Percentiles rank a stretch among this genome's conserved stretches.
These are phyloP conservation scores for Tyrophagus putrescentiae DNA, from an alignment of 1,140 invertebrate species.

Conservation along the genomic window DNA sequence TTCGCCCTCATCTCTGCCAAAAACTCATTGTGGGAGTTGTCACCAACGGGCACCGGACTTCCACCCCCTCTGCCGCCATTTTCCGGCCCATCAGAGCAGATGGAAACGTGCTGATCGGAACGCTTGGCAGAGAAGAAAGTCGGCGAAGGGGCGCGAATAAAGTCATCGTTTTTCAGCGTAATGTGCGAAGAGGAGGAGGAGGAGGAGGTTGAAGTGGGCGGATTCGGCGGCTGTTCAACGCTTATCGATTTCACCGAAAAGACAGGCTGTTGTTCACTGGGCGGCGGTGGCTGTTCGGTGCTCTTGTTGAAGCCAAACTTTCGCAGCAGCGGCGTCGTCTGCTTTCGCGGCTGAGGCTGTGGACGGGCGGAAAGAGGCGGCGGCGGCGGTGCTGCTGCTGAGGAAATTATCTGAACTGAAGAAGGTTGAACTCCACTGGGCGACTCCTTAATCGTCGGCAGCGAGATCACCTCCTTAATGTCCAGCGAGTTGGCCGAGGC, in stretches of 20 bases:
- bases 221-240: too few relatives aligned
- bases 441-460: neutral
- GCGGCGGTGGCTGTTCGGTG: neutral
- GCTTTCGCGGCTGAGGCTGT: constrained; percentile 10
- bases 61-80: neutral
- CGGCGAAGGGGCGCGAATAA: neutral
- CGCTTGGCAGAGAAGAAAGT: neutral
- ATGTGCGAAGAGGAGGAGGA: neutral
- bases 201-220: too few relatives aligned
- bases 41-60: constrained; percentile 16
- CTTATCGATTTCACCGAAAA: neutral
- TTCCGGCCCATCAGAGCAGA: neutral
- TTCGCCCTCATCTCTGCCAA: constrained; percentile 37
- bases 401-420: neutral
- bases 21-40: constrained; percentile 23
- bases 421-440: neutral
- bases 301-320: constrained; percentile 5
- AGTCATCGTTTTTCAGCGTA: neutral
- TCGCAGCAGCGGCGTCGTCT: too few relatives aligned
- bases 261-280: too few relatives aligned
- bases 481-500: neutral
- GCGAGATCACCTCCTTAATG: neutral
- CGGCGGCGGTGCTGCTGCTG: neutral
- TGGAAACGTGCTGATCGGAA: constrained; percentile 5
- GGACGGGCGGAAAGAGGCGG: neutral